Conservation (phyloP, 2,113 vertebrate genomes). For the Albula glossodonta region DNA sequence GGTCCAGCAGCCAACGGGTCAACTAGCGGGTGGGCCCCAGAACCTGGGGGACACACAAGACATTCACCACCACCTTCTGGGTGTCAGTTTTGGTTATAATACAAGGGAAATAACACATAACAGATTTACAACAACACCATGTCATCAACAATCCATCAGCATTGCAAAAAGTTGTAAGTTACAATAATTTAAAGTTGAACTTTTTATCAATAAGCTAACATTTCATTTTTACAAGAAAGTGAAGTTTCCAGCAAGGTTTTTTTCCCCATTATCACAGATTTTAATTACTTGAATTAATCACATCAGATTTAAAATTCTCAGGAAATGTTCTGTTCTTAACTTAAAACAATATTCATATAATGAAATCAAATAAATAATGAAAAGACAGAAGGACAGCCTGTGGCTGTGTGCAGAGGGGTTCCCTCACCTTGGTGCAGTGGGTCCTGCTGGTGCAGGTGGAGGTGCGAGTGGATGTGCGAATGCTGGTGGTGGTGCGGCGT, state of each 20-base stretch:
- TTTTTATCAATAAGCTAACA: no score
- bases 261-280: no score
- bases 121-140: neutral
- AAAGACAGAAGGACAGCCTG: no score
- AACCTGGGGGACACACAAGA: constrained; percentile 68
- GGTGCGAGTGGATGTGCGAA: constrained; percentile 97
- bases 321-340: no score
- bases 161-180: neutral
- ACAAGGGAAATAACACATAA: neutral
- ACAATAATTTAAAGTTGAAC: neutral
- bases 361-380: no score
- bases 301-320: no score
- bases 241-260: no score
- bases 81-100: constrained; percentile 3
- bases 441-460: constrained; percentile 98
- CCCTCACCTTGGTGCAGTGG: constrained; percentile 91
- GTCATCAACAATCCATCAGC: neutral
- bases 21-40: constrained; percentile 86
- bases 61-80: constrained; percentile 30
- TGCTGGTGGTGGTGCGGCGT: constrained; percentile 98
- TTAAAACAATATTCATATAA: no score
- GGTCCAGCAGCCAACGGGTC: constrained; percentile 88
- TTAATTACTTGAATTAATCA: no score
- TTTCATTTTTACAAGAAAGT: no score
- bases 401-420: neutral